Percentiles rank a stretch among this genome's conserved stretches.
Conservation (phyloP, 2,888 invertebrate species). For the Archips xylosteana region DNA sequence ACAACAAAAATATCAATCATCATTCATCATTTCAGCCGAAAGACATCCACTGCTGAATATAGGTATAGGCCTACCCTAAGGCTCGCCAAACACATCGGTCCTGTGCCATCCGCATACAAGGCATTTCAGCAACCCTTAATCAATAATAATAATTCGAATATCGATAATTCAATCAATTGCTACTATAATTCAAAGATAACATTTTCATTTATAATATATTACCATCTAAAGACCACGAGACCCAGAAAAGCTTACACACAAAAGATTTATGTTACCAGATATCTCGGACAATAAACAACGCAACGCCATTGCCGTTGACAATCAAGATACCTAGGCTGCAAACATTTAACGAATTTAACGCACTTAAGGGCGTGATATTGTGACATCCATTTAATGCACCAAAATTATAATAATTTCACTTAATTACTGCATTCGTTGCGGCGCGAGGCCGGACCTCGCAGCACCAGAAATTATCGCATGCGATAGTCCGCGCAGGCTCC, state of each 20-base stretch:
- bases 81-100: too few species aligned
- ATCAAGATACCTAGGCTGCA: constrained; percentile 51
- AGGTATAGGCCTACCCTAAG: too few species aligned
- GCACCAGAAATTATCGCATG: constrained; percentile 63
- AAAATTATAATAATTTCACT: constrained; percentile 83
- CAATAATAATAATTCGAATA: too few species aligned
- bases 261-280: constrained; percentile 41
- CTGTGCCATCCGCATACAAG: too few species aligned
- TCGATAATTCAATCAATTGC: constrained; percentile 20
- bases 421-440: constrained; percentile 82
- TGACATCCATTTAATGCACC: constrained; percentile 79
- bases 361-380: constrained; percentile 73
- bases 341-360: constrained; percentile 63
- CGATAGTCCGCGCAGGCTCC: constrained; percentile 39
- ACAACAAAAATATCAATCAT: neutral
- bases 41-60: too few species aligned
- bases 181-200: constrained; percentile 36
- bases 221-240: constrained; percentile 38
- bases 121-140: too few species aligned
- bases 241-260: constrained; percentile 42
- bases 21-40: too few species aligned
- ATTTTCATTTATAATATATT: constrained; percentile 41
- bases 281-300: constrained; percentile 42
- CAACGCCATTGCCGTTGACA: constrained; percentile 55
- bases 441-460: constrained; percentile 72